Evolutionary conservation across 2,888 invertebrate genomes (phyloP), one percentile per base, ranked within the genome.

Genomic region (Amiota communis): DNA sequence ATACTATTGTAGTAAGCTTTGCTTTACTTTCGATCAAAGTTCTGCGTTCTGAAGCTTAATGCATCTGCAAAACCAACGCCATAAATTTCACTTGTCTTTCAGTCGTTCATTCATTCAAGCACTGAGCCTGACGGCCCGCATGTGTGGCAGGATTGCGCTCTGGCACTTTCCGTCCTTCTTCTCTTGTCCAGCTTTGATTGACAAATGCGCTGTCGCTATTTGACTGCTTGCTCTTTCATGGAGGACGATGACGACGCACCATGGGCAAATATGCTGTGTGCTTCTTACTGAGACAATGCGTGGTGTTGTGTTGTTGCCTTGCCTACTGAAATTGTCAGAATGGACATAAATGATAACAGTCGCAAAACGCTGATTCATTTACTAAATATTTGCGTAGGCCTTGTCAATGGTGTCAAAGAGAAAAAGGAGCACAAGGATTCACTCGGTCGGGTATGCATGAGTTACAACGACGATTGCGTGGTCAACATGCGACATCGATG

Each of bases 301-400:
- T 56, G 63, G 67, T n/a, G 53, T 59, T 46, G 51, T 17, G 57
- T 68, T 72, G 72, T 23, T 15, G 48, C 36, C 61, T 75, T 71
- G 70, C 76, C 76, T 72, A 69, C 76, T 75, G 67, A 72, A 75
- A 53, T 71, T 77, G 73, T 73, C 72, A 72, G 76, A 73, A 67
- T 74, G 79, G 75, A 77, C 84, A 86, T 81, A 84, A 86, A 84
- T 83, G 84, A 85, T 83, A 85, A 84, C 84, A 79, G 80, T 85
- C 80, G 80, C 83, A 85, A 84, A 85, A 78, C 86, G 87, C 87
- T 87, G 87, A 87, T 87, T 87, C 87, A 87, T 87, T 86, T 86
- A 85, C 87, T 87, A 87, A 87, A 87, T 87, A 87, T 87, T 87
- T 87, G 85, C 87, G 86, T 85, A 87, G 84, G 87, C 87, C 87